Base-by-base conservation (phyloP, 1,140 invertebrate species). In the Trissolcus basalis region DNA sequence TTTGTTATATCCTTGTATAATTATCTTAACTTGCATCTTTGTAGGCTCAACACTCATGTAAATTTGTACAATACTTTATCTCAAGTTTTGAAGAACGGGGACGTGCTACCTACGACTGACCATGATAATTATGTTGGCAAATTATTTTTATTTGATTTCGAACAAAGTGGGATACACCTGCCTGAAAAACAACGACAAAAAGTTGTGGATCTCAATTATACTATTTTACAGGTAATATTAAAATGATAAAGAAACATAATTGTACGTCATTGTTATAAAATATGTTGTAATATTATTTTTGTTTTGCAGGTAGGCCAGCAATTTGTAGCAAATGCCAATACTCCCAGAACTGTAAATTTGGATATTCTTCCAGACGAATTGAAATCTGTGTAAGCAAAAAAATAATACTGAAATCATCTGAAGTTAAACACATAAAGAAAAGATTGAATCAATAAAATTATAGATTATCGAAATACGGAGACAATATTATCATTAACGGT, bases 121-220 rank as follows among this genome's bases (percentile, higher is more conserved):
- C 91, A 95, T 1, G 97, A 99, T 83, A 84, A 93, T 47, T 94
- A 98, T 87, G 94, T 99, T 2, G 93, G 93, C 0, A 90, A 94
- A 80, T 86, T 99, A 54, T 99, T 99, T 89, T 86, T 98, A 33
- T 96, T 97, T 88, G 97, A 99, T 86, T 99, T 99, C 89, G 97
- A 99, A 85, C 96, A 98, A 86, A 94, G 94, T 88, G 97, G 97
- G 6, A 99, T 99, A 76, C 97, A 99, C 86, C 89, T 99, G 51
- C 91, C 93, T n/a, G 94, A 97, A 76, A 83, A 90, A 3, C 90
- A 94, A 74, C 89, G 96, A 53, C 85, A 92, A 67, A 87, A 91
- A 74, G 96, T 98, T 63, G 96, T 98, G 0, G 88, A 92, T 1
- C 88, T 98, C 0, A 98, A 97, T 85, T 93, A 98, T 84, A 86